Conservation (phyloP, 2,113 vertebrate genomes). For the Baryphthengus martii region DNA sequence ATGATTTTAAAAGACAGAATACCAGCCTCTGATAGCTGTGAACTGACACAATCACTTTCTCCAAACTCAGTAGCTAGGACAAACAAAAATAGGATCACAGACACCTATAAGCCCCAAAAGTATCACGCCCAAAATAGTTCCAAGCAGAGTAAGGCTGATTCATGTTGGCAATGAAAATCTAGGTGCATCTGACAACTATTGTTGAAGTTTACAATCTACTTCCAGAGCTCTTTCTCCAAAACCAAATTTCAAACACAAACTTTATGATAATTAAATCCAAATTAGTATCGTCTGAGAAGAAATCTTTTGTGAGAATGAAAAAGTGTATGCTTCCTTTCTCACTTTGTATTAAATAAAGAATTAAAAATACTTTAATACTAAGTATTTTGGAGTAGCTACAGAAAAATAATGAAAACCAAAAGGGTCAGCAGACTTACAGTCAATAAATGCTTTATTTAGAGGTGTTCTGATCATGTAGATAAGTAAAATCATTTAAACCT, state of each 20-base stretch:
- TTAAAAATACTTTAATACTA: not conserved
- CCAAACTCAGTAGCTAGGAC: not conserved
- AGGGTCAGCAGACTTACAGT: not conserved
- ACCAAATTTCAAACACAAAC: not conserved
- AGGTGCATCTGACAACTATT: not conserved
- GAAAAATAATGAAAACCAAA: not conserved
- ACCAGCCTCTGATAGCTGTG: not conserved
- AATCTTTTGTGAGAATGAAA: not conserved
- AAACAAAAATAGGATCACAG: not conserved
- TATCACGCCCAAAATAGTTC: not conserved
- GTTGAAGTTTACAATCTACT: not conserved
- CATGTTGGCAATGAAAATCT: not conserved
- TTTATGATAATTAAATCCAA: not conserved
- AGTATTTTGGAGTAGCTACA: not conserved
- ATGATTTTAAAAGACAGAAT: not conserved
- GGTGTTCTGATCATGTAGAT: not conserved
- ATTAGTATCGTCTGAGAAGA: not conserved
- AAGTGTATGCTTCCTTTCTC: not conserved
- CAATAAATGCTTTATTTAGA: not conserved
- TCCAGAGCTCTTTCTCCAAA: not conserved
- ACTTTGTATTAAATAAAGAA: not conserved
- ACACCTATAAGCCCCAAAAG: not conserved
- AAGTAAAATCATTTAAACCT: not conserved
- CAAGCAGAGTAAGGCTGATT: not conserved
- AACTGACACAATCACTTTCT: not conserved